Evolutionary conservation across 2,888 invertebrate genomes (phyloP), one percentile per base, ranked within the genome.

Genomic region (Scaptomyza polygonia): DNA sequence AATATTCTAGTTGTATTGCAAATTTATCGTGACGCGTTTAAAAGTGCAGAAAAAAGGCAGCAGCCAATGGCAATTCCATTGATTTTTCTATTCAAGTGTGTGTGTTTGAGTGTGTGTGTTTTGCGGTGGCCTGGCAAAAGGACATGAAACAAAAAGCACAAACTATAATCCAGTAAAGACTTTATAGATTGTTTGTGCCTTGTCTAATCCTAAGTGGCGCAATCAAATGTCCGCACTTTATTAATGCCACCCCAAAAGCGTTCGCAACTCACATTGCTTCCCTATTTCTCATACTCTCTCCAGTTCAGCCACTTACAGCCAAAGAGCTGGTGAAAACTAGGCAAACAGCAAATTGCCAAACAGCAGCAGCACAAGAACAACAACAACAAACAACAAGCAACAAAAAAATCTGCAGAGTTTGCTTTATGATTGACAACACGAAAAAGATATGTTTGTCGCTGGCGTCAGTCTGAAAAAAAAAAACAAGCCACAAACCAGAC

Each of bases 11-110:
- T 27, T 61, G 57, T 62, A 39, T 73, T 48, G 67, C 76, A 76
- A 75, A 82, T 77, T 77, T 69, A 45, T 57, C 57, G 72, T 82
- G 82, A 82, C 82, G 81, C 81, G 85, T 78, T 80, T 45, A 84
- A 86, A 73, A 84, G 86, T 82, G 86, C 85, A 82, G 86, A 86
- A 84, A 86, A 84, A 84, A 84, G n/a, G n/a, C 39, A 70, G 75
- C 77, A 71, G 77, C 82, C 82, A 84, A 64, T 67, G 65, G 32
- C 79, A 84, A 86, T 86, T 39, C 79, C 79, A 86, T 84, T 84
- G 86, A 86, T 86, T 84, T 86, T 85, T 74, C 67, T 71, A 63
- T 29, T 25, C 5, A 49, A 39, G 9, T 39, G 39, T 36, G 5
- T 8, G 36, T 8, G 36, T 36, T n/a, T 9, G n/a, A n/a, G n/a